Evolutionary conservation across 1,140 invertebrate genomes (phyloP).

Genomic region (Cephus cinctus): DNA sequence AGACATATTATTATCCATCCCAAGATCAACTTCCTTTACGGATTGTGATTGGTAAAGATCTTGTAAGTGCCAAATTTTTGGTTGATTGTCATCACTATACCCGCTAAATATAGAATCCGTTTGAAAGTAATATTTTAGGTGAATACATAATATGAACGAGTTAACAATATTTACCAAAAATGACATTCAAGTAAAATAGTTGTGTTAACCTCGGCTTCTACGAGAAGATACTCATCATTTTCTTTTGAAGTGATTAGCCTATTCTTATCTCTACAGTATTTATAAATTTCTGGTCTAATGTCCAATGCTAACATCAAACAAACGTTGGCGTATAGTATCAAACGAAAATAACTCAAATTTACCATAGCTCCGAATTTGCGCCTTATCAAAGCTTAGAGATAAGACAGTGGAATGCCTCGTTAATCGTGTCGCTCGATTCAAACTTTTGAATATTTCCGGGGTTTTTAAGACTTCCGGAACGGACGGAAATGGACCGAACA

Average conservation of each 20-base stretch:
- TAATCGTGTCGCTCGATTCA: too few species aligned
- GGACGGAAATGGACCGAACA: background rate
- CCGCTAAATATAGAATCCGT: background rate
- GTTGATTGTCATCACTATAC: constrained; percentile 32
- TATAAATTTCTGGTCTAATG: constrained; percentile 17
- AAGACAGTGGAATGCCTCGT: too few species aligned
- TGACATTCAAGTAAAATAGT: constrained; percentile 51
- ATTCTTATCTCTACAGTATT: constrained; percentile 50
- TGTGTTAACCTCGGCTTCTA: constrained; percentile 45
- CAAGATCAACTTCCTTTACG: constrained; percentile 49
- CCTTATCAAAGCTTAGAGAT: too few species aligned
- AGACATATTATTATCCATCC: constrained; percentile 52
- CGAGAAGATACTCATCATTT: constrained; percentile 51
- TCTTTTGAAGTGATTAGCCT: constrained; percentile 47
- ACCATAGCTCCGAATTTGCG: too few species aligned
- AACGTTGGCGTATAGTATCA: constrained; percentile 3
- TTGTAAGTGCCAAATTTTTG: constrained; percentile 58
- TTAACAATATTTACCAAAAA: constrained; percentile 47
- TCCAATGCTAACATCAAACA: constrained; percentile 14
- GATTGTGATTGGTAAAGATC: constrained; percentile 35
- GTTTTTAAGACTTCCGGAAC: background rate
- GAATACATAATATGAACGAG: background rate
- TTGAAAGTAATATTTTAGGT: background rate
- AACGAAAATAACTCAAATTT: too few species aligned
- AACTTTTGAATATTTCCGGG: too few species aligned